Base-by-base conservation (phyloP, 2,113 vertebrate species). In the Cyphomyrus discorhynchus region DNA sequence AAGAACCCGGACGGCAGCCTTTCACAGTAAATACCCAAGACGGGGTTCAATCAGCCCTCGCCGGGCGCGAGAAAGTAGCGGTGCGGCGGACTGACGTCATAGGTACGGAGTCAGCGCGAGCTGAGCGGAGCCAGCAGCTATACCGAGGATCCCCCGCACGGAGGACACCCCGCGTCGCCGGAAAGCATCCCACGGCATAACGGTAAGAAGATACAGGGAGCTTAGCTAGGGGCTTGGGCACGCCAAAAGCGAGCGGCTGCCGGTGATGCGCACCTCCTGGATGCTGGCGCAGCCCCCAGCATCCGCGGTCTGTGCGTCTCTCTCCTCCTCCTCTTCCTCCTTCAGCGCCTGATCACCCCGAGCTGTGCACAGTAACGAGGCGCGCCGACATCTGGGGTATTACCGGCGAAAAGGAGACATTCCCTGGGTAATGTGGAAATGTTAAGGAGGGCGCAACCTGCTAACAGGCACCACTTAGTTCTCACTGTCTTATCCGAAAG, bases 21-120 rank as follows among this genome's bases (percentile, higher is more conserved):
- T n/a, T n/a, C 56, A n/a, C 56, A 74, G 66, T n/a, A 31, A 74
- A 74, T 74, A 31, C 9, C 3, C 66, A 31, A 27, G 66, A 11
- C 66, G 1, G 66, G 66, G 27, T 9, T 27, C 3, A 31, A 74
- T 35, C 66, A 35, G 27, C 66, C 27, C 27, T 74, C 66, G 11
- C 27, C 66, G 27, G 35, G 15, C 74, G 35, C 31, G 35, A 80
- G n/a, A 83, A 90, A 56, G 89, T 84, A 47, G 87, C 24, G 82
- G 77, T 93, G 82, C 91, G 94, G 92, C 91, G 92, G 88, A 91
- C 85, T 95, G 96, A 96, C 96, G 96, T 96, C 96, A 96, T 92
- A 92, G 90, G 50, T 49, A 92, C 92, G 94, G 94, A 95, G 94
- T 94, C 94, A 95, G 92, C 88, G 89, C 89, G 89, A 92, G 91